Evolutionary conservation across 1,140 invertebrate species (phyloP).

Genomic region (Penaeus vannamei): DNA sequence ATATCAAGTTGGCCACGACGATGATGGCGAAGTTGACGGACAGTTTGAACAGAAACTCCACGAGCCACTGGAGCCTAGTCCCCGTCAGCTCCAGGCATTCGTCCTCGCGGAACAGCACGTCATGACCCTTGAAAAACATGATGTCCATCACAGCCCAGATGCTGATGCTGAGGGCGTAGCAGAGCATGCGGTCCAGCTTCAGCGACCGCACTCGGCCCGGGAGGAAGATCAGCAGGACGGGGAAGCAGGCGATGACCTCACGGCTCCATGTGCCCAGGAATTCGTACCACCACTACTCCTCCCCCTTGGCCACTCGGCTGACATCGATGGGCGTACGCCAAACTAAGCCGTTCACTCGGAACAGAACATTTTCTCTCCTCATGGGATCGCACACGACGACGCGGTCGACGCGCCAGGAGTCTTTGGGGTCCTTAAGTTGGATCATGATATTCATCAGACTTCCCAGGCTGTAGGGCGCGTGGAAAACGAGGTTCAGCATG

Average conservation of each 20-base stretch:
- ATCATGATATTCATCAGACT: neutral
- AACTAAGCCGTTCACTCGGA: neutral
- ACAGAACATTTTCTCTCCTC: neutral
- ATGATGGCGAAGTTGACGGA: neutral
- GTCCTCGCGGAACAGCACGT: constrained; percentile 1
- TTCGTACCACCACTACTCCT: neutral
- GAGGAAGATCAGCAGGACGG: constrained; percentile 23
- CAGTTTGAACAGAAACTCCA: neutral
- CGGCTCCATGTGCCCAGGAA: neutral
- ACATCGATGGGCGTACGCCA: too few relatives aligned
- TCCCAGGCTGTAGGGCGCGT: neutral
- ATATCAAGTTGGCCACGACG: neutral
- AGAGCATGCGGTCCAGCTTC: constrained; percentile 40
- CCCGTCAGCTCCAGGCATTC: neutral
- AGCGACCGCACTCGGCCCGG: constrained; percentile 18
- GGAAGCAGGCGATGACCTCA: neutral
- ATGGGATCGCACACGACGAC: constrained; percentile 35
- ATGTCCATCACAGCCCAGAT: constrained; percentile 19
- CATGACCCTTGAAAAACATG: neutral
- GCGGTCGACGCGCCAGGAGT: constrained; percentile 13
- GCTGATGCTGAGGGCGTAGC: constrained; percentile 22
- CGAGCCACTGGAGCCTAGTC: neutral
- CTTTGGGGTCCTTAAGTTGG: neutral
- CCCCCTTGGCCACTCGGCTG: neutral
- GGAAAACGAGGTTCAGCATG: constrained; percentile 37